Evolutionary conservation across 2,113 vertebrate genomes (phyloP), one percentile per base, ranked within the genome.

Genomic region (Cercocebus atys): DNA sequence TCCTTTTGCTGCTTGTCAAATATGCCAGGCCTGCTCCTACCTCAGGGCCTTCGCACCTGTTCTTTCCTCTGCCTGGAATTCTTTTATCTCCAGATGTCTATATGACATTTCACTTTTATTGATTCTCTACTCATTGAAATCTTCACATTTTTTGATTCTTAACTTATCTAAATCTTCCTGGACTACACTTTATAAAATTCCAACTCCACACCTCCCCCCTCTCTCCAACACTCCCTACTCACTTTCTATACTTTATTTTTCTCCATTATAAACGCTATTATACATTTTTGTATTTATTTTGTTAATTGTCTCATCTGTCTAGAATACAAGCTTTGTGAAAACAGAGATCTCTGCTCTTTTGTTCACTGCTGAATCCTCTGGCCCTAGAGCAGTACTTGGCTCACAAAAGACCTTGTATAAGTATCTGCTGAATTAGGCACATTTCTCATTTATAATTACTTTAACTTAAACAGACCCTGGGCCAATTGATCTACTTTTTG

Each of bases 251-350:
- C 2, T 78, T 96, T 73, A 50, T 81, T 87, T 66, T 82, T 40
- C 87, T 64, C 55, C n/a, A 55, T 17, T 52, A 2, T 85, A 47
- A 70, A 68, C 22, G 2, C 17, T 76, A 30, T 5, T 75, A 20
- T 16, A 52, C 50, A 30, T 4, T 64, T 93, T 78, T 90, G 52
- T 87, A 8, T 61, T 95, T 83, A 35, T 66, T 86, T 86, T 66
- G 38, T 30, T 85, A 52, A 38, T 61, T 82, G 20, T 35, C 73
- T 61, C 7, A 59, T 38, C 27, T 38, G 47, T 59, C 52, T 84
- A 80, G 61, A 93, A 70, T 30, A 32, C 61, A 83, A 45, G 22
- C 12, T 84, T 40, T 14, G 32, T 12, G 22, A 61, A 32, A 83
- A 88, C 6, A 79, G 38, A 6, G 5, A n/a, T 43, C 64, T 43